Evolutionary conservation across 2,113 vertebrate species (phyloP), one percentile per base, ranked within the genome.

Genomic region (Nycticebus coucang): DNA sequence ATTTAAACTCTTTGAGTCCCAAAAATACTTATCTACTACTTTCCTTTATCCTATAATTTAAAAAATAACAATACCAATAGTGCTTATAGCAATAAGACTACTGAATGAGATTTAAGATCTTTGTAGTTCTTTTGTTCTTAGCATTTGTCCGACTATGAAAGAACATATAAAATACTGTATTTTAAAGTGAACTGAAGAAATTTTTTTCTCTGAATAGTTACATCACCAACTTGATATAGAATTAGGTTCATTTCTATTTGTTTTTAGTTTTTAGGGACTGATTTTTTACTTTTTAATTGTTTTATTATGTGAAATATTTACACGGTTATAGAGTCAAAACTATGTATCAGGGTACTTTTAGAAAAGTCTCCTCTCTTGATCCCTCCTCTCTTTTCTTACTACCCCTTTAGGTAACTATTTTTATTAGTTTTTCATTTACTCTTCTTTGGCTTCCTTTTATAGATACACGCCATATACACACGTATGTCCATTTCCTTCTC

Each of bases 361-460:
- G 4, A 77, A 41, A 33, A 81, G 33, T n/a, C 55, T 64, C 15
- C 17, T 89, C 62, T 89, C 53, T 24, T 64, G 24, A 45, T 55
- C 11, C 19, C 24, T 55, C 60, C 11, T 35, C 59, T 26, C 64
- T 5, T 68, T 57, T 35, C 26, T 59, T 26, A 4, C 26, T 75
- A 19, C 17, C 8, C 13, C 60, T 89, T 71, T 35, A 72, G 45
- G 30, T 68, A 81, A 93, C 10, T n/a, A 87, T 19, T 57, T 95
- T 80, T 79, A 77, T 50, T 68, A 60, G 9, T 19, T 92, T 89
- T 94, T 88, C 79, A 75, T 35, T 84, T 91, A 80, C 28, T 22
- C 6, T 95, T 83, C 59, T 77, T 94, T 68, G 78, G 33, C 19
- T 92, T 85, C 84, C 66, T 94, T 91, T 88, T 55, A 94, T 7